These are phyloP conservation scores for Aquatica leii DNA, from an alignment of 2,888 invertebrate genomes.

Conservation along the genomic window DNA sequence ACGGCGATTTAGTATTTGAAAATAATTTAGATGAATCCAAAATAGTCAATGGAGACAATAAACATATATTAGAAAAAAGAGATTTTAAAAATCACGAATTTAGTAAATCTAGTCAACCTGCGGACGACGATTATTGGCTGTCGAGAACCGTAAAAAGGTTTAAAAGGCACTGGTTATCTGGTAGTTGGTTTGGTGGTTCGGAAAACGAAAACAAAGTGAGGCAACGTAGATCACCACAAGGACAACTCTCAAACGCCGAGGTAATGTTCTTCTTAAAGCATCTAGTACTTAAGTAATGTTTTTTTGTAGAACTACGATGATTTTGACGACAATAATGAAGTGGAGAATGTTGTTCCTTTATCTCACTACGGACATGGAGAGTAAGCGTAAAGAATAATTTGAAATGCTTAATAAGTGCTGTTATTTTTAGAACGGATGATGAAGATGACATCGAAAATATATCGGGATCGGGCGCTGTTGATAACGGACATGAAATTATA, in stretches of 20 bases:
- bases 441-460: slow-evolving; percentile 33
- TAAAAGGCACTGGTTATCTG: slow-evolving; percentile 51
- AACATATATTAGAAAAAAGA: slow-evolving; percentile 49
- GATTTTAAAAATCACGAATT: slow-evolving; percentile 32
- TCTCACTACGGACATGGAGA: slow-evolving; percentile 10
- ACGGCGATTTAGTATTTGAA: slow-evolving; percentile 60
- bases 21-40: slow-evolving; percentile 51
- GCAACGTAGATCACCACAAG: not conserved
- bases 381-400: too few species aligned
- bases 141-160: slow-evolving; percentile 58
- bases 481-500: not conserved
- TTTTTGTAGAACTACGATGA: slow-evolving; percentile 9
- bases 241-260: slow-evolving; percentile 6
- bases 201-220: slow-evolving; percentile 11
- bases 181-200: slow-evolving; percentile 29
- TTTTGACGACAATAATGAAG: slow-evolving; percentile 11
- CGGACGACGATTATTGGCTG: slow-evolving; percentile 54
- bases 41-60: slow-evolving; percentile 46
- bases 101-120: slow-evolving; percentile 50
- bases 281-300: not conserved
- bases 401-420: too few species aligned
- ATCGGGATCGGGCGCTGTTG: slow-evolving; percentile 26
- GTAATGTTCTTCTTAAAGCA: not conserved
- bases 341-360: slow-evolving; percentile 14
- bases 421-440: slow-evolving; percentile 19